Percentiles rank a stretch among this genome's conserved stretches.
phyloP scores from a whole-genome alignment of 2,888 invertebrate genomes.

The Andrena marginata region DNA sequence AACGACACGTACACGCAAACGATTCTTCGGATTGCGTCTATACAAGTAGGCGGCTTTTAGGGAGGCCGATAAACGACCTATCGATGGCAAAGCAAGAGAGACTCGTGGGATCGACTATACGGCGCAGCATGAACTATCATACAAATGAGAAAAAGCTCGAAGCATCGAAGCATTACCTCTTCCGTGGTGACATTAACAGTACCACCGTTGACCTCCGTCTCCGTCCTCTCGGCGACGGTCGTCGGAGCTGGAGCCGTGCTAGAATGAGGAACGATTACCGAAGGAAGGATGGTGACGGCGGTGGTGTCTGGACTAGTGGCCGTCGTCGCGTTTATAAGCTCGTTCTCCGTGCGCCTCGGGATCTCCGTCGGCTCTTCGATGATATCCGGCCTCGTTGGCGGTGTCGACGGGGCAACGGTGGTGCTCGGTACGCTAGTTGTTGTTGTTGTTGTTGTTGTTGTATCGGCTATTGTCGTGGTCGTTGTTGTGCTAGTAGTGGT shows the following conservation, averaged over 20 bases:
- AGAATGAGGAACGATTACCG: constrained; percentile 59
- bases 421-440: constrained; percentile 47
- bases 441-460: constrained; percentile 59
- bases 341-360: constrained; percentile 68
- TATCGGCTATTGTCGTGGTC: constrained; percentile 76
- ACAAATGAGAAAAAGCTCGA: constrained; percentile 71
- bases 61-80: constrained; percentile 34
- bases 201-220: constrained; percentile 74
- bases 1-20: neutral
- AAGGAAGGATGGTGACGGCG: constrained; percentile 68
- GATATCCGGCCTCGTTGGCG: constrained; percentile 67
- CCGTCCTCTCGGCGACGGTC: constrained; percentile 66
- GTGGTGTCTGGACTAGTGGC: constrained; percentile 72
- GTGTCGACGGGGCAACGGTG: constrained; percentile 62
- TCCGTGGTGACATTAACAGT: constrained; percentile 79
- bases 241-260: constrained; percentile 50
- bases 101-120: constrained; percentile 53
- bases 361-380: constrained; percentile 70
- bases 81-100: constrained; percentile 61
- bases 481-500: constrained; percentile 69
- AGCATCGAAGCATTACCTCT: constrained; percentile 84
- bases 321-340: constrained; percentile 66
- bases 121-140: constrained; percentile 64
- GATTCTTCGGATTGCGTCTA: constrained; percentile 20
- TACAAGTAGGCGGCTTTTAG: neutral